Percentiles rank a stretch among this genome's conserved stretches.
phyloP scores from a whole-genome alignment of 2,888 invertebrate species.

The Drosophila kokeensis region DNA sequence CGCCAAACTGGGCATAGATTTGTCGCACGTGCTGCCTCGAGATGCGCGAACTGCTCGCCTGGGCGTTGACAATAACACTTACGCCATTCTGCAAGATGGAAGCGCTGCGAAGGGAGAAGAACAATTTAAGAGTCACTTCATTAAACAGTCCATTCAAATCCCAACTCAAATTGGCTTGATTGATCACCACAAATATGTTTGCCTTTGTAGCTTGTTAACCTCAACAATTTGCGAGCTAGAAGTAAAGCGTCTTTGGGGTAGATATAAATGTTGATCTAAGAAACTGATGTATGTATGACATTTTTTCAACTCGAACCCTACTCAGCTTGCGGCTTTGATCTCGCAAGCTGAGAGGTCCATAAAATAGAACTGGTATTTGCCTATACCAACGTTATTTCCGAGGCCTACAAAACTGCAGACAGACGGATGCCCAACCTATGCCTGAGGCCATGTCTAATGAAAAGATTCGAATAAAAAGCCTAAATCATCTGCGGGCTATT shows the following conservation, averaged over 20 bases:
- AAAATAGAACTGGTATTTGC: conserved; percentile 35
- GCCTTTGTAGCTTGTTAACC: conserved; percentile 43
- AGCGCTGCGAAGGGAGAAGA: conserved; percentile 58
- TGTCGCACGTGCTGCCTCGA: conserved; percentile 88
- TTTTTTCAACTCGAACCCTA: not conserved
- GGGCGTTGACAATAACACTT: conserved; percentile 88
- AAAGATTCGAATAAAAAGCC: conserved; percentile 47
- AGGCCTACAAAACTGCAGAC: conserved; percentile 9
- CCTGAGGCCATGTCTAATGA: conserved; percentile 51
- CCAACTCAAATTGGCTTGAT: conserved; percentile 41
- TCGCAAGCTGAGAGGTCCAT: conserved; percentile 9
- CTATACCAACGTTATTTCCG: conserved; percentile 30
- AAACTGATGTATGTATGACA: conserved; percentile 16
- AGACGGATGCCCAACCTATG: not conserved
- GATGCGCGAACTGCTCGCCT: conserved; percentile 88
- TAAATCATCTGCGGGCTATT: conserved; percentile 65
- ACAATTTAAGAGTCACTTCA: conserved; percentile 27
- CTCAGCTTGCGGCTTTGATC: conserved; percentile 13
- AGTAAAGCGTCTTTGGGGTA: not conserved
- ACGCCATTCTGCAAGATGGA: conserved; percentile 86
- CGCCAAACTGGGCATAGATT: conserved; percentile 86
- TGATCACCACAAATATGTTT: conserved; percentile 52
- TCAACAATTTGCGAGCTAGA: conserved; percentile 36
- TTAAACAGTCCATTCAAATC: conserved; percentile 35
- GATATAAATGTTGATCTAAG: not conserved